These are phyloP conservation scores for Arvicanthis niloticus DNA, from an alignment of 2,113 vertebrate genomes.

Conservation along the genomic window DNA sequence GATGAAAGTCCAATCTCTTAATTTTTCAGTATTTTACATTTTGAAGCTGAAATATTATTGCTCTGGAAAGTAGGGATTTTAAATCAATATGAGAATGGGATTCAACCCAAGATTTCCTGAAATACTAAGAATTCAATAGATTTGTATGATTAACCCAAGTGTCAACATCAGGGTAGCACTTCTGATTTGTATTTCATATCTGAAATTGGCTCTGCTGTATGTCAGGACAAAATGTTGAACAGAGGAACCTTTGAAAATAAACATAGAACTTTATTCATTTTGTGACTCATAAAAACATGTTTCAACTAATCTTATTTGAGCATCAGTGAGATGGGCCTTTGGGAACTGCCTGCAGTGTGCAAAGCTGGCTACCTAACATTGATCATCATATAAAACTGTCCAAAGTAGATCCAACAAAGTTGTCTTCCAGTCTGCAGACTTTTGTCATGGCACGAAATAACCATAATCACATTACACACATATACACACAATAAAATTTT, in stretches of 20 bases:
- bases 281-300: not conserved
- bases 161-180: not conserved
- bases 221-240: conserved; percentile 65
- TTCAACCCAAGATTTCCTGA: conserved; percentile 66
- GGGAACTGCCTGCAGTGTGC: no score
- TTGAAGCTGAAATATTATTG: conserved; percentile 19
- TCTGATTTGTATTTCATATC: conserved; percentile 49
- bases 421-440: no score
- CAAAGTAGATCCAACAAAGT: no score
- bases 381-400: no score
- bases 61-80: conserved; percentile 42
- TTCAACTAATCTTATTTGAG: no score
- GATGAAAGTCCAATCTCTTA: not conserved
- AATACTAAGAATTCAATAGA: conserved; percentile 70
- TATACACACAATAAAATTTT: no score
- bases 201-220: conserved; percentile 13
- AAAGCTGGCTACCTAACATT: no score
- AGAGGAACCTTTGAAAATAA: conserved; percentile 45
- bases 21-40: conserved; percentile 41
- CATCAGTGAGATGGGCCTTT: no score
- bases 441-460: no score
- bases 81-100: conserved; percentile 46
- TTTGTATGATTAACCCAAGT: conserved; percentile 67
- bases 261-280: not conserved
- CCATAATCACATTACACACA: no score